phyloP scores from a whole-genome alignment of 1,140 invertebrate species.

The Monomorium pharaonis region DNA sequence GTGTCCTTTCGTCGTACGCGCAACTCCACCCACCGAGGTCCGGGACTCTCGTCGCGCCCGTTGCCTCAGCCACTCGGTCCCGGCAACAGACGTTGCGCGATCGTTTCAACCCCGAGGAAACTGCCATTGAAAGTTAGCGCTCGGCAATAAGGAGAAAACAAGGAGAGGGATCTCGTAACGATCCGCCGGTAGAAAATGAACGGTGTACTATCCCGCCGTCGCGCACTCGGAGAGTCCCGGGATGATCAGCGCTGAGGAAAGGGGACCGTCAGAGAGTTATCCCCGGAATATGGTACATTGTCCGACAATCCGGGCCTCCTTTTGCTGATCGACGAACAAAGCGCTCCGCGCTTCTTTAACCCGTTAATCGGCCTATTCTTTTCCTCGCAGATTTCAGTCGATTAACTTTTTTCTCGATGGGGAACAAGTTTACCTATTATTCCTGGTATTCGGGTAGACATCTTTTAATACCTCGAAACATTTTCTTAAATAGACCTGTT shows the following conservation, averaged over 20 bases:
- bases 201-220: constrained; percentile 1
- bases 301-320: constrained; percentile 15
- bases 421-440: not conserved
- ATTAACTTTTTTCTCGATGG: not conserved
- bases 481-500: too few species aligned
- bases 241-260: constrained; percentile 4
- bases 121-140: constrained; percentile 58
- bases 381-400: not conserved
- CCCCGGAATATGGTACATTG: constrained; percentile 12
- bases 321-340: constrained; percentile 49
- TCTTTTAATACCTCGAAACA: not conserved
- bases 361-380: not conserved
- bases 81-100: constrained; percentile 52
- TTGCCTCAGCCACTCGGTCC: too few species aligned
- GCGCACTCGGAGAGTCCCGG: not conserved
- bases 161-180: constrained; percentile 43
- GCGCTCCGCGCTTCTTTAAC: not conserved
- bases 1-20: constrained; percentile 36
- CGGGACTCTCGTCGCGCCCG: not conserved
- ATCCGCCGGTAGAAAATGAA: constrained; percentile 49
- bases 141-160: constrained; percentile 57
- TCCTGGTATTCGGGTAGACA: not conserved
- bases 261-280: not conserved
- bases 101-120: constrained; percentile 54
- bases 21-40: constrained; percentile 17